Evolutionary conservation across 2,888 invertebrate species (phyloP).

Genomic region (Eutolmus rufibarbis): DNA sequence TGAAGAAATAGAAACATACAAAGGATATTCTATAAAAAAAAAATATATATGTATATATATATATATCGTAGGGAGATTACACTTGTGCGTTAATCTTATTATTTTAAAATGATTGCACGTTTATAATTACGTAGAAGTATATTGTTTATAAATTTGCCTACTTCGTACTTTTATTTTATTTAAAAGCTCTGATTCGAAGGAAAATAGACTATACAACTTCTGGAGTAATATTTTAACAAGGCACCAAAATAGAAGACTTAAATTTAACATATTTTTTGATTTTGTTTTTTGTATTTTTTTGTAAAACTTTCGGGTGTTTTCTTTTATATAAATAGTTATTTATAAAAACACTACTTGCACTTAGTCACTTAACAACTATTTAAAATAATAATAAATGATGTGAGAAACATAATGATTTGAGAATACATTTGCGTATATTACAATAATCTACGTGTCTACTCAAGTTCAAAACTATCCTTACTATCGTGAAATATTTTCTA

Average conservation of each 20-base stretch:
- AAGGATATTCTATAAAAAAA: not conserved
- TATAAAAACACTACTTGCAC: conserved; percentile 26
- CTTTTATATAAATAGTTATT: not conserved
- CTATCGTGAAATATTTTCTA: not conserved
- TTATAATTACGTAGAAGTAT: not conserved
- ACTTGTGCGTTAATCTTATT: conserved; percentile 6
- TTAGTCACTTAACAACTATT: not conserved
- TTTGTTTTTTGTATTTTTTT: not conserved
- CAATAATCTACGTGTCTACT: not conserved
- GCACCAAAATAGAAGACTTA: conserved; percentile 31
- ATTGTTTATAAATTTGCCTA: not conserved
- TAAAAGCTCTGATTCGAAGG: not conserved
- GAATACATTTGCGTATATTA: conserved; percentile 22
- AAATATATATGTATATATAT: not conserved
- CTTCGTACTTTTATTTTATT: not conserved
- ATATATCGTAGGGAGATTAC: not conserved
- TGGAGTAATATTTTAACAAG: conserved; percentile 15
- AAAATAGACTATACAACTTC: not conserved
- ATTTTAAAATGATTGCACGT: conserved; percentile 30
- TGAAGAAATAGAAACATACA: not conserved
- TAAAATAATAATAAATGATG: conserved; percentile 17
- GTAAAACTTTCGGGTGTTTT: not conserved
- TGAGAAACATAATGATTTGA: not conserved
- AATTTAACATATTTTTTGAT: not conserved
- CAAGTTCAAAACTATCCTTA: not conserved